A percentile compares a stretch with the other conserved stretches of the same genome.
Conservation (phyloP, 2,888 invertebrate genomes). For the Crocallis elinguaria region DNA sequence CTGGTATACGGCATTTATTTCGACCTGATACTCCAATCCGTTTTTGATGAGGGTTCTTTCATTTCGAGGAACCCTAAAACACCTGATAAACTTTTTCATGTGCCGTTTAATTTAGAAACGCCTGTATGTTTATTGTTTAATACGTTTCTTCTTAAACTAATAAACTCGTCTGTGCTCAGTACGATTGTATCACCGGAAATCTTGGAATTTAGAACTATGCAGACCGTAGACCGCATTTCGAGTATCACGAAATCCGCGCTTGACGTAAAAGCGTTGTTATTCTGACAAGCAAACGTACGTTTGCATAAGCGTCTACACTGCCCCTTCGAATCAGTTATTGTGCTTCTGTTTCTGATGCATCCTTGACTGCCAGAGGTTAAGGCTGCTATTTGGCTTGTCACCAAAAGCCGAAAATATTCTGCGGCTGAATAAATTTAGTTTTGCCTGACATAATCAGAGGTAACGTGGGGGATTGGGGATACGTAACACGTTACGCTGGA, state of each 20-base stretch:
- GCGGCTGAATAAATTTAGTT: background rate
- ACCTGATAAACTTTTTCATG: constrained; percentile 2
- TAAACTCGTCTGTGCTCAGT: constrained; percentile 28
- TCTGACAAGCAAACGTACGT: too few relatives aligned
- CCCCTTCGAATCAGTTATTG: constrained; percentile 24
- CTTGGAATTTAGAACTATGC: constrained; percentile 21
- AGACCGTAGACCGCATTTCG: too few relatives aligned
- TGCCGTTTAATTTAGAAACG: constrained; percentile 24
- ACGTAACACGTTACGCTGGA: too few relatives aligned
- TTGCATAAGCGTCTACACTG: too few relatives aligned
- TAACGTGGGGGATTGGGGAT: background rate
- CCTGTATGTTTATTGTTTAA: constrained; percentile 22
- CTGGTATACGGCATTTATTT: too few relatives aligned
- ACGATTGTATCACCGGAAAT: constrained; percentile 24
- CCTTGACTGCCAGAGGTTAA: constrained; percentile 28
- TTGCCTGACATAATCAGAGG: background rate
- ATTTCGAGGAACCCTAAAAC: too few relatives aligned
- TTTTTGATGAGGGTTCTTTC: too few relatives aligned
- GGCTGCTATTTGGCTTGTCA: constrained; percentile 15
- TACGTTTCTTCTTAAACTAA: constrained; percentile 22
- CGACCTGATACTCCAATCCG: too few relatives aligned
- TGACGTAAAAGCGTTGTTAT: too few relatives aligned
- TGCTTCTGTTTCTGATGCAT: constrained; percentile 18
- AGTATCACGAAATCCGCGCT: too few relatives aligned
- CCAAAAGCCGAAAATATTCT: background rate